These are phyloP conservation scores for Camptogramma bilineatum DNA, from an alignment of 2,888 invertebrate species.

Conservation along the genomic window DNA sequence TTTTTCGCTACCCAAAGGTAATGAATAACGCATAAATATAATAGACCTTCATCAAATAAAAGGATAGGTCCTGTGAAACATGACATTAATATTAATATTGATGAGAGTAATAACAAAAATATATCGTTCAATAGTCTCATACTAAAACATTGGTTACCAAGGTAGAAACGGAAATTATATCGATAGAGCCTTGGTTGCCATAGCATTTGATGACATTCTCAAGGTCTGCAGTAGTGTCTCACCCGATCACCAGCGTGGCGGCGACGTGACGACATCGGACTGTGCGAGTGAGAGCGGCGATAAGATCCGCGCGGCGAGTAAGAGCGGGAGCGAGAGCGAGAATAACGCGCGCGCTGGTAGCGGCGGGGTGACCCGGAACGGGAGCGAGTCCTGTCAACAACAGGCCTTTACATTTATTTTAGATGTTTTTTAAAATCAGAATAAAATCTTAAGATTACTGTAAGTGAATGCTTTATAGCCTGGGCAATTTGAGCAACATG, in stretches of 20 bases:
- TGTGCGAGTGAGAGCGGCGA: conserved; percentile 89
- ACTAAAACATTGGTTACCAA: not conserved
- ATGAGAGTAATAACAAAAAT: not conserved
- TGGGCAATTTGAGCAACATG: no score
- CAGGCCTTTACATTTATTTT: not conserved
- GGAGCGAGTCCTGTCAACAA: conserved; percentile 73
- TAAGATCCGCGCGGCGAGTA: conserved; percentile 87
- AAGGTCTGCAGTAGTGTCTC: conserved; percentile 49
- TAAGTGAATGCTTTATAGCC: no score
- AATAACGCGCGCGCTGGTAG: conserved; percentile 84
- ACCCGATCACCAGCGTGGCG: conserved; percentile 92
- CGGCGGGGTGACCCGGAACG: conserved; percentile 86
- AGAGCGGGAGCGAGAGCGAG: conserved; percentile 87
- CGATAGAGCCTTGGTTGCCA: not conserved
- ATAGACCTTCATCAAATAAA: no score
- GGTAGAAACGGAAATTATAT: not conserved
- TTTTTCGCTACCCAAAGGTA: no score
- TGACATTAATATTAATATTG: no score
- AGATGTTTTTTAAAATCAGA: not conserved
- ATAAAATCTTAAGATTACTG: no score
- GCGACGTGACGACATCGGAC: conserved; percentile 93
- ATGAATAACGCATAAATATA: no score
- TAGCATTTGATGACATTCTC: not conserved
- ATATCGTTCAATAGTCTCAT: not conserved
- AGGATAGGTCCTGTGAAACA: no score